Evolutionary conservation across 2,888 invertebrate genomes (phyloP), one percentile per base, ranked within the genome.

Genomic region (Theodoxus fluviatilis): DNA sequence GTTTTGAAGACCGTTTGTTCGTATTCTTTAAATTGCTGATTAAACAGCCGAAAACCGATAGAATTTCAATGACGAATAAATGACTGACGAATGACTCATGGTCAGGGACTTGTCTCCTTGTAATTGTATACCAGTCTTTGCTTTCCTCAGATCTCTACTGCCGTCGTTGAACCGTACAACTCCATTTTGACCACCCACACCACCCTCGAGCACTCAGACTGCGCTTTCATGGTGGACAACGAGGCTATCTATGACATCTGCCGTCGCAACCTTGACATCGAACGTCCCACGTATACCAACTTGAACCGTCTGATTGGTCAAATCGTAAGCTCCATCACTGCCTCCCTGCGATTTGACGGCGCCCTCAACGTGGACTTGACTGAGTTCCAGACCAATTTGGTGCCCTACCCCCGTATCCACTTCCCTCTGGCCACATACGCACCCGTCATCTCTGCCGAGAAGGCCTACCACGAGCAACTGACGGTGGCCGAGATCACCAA

Each of bases 401-500:
- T 86, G 59, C 84, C 83, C 9, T 82, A 83, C 70, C 83, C 83
- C 68, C 71, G 78, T 52, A 95, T 96, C 78, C 96, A 96, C 86
- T 95, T 94, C 87, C 94, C 94, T 25, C 18, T 70, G 33, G 67
- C 67, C 52, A 67, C 67, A 33, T 67, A 67, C 22, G 67, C 67
- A n/a, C 67, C 67, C 0, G 67, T 67, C 69, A 47, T 63, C 37
- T 63, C 63, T 38, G 63, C 63, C 7, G 76, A 79, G 69, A 77
- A 76, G 69, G 77, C 78, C 52, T 76, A 75, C 67, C 78, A 79
- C 67, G 77, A 79, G 69, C 76, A 77, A 59, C 61, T 78, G 28
- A 66, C 75, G 18, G 76, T 78, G 33, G 77, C 93, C 37, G 95
- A 96, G 87, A 96, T 96, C 87, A 96, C 96, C 85, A 94, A 94